A percentile compares a stretch with the other conserved stretches of the same genome.
phyloP scores from a whole-genome alignment of 1,140 invertebrate genomes.

The Drosophila arawakana region DNA sequence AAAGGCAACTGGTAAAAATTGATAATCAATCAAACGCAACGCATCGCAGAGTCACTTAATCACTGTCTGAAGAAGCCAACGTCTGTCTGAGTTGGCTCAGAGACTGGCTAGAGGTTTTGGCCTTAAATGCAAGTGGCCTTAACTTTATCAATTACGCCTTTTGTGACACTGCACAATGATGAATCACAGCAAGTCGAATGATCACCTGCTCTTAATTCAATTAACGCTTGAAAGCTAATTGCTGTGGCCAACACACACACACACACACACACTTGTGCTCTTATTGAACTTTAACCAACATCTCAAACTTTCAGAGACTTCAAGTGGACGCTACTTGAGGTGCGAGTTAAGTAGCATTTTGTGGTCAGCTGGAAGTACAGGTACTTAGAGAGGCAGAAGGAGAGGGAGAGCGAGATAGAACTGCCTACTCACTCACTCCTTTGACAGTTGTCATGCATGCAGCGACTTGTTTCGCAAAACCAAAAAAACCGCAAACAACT shows the following conservation, averaged over 20 bases:
- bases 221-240: constrained; percentile 64
- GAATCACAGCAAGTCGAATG: constrained; percentile 66
- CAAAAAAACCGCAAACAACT: constrained; percentile 60
- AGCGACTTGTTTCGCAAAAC: constrained; percentile 21
- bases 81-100: constrained; percentile 7
- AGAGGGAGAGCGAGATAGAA: not conserved
- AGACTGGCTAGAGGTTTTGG: constrained; percentile 11
- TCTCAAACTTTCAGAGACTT: not conserved
- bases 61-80: constrained; percentile 57
- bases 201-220: constrained; percentile 61
- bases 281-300: not conserved
- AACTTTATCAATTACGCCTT: constrained; percentile 74
- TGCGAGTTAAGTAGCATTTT: constrained; percentile 43
- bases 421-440: not conserved
- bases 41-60: constrained; percentile 71
- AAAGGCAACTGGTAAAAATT: constrained; percentile 60
- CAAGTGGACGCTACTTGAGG: constrained; percentile 7
- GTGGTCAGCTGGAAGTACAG: constrained; percentile 30
- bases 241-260: constrained; percentile 4
- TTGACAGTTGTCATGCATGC: constrained; percentile 33
- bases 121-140: constrained; percentile 38
- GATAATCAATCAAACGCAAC: constrained; percentile 72
- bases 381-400: not conserved
- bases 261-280: not conserved
- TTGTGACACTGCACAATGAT: constrained; percentile 45